Evolutionary conservation across 2,113 vertebrate genomes (phyloP).

Genomic region (Bujurquina vittata): DNA sequence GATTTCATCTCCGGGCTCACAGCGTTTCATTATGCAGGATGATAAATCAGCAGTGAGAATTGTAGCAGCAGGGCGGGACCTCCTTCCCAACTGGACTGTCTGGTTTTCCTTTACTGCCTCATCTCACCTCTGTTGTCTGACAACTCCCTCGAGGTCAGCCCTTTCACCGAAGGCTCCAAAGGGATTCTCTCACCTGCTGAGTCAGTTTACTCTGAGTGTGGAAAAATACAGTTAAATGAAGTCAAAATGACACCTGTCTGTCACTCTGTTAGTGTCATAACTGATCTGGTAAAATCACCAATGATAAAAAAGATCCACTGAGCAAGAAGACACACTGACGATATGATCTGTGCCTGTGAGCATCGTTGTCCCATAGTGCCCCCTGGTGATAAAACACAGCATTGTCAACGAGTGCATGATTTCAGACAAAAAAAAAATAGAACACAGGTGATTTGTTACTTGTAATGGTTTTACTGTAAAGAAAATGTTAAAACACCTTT

Average conservation of each 20-base stretch:
- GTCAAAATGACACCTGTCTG: constrained; percentile 3
- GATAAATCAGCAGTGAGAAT: neutral
- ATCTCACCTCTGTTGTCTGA: constrained; percentile 39
- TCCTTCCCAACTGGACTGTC: constrained; percentile 56
- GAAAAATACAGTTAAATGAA: neutral
- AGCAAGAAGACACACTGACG: neutral
- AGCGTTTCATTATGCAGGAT: neutral
- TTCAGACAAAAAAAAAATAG: neutral
- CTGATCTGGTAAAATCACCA: neutral
- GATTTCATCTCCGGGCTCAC: neutral
- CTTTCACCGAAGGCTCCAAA: neutral
- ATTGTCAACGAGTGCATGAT: constrained; percentile 12
- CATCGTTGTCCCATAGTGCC: constrained; percentile 57
- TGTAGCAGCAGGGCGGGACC: constrained; percentile 45
- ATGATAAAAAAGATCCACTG: neutral
- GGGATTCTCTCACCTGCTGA: neutral
- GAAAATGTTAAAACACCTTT: neutral
- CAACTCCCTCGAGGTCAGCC: constrained; percentile 40
- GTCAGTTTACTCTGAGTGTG: neutral
- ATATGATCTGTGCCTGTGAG: neutral
- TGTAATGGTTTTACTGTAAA: neutral
- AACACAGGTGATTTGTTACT: neutral
- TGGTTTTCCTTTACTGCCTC: constrained; percentile 46
- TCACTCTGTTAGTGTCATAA: neutral
- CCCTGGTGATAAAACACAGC: constrained; percentile 42